Percentiles rank a stretch among this genome's conserved stretches.
phyloP scores from a whole-genome alignment of 2,888 invertebrate genomes.

The Teinopalpus imperialis region DNA sequence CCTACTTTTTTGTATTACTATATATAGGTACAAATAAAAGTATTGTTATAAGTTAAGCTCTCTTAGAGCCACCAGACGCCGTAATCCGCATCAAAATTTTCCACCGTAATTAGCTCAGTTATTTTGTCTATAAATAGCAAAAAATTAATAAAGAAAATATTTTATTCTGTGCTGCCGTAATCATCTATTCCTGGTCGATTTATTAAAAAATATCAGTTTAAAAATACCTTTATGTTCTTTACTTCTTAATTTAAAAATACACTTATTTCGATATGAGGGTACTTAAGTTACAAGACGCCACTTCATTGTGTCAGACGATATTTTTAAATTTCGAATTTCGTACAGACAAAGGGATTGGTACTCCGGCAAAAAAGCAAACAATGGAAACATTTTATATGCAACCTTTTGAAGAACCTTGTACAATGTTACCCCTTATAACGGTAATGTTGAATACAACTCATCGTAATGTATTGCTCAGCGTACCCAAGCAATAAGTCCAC shows the following conservation, averaged over 20 bases:
- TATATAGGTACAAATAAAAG: too few species aligned
- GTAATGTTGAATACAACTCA: slow-evolving; percentile 8
- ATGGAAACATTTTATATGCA: slow-evolving; percentile 18
- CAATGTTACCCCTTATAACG: slow-evolving; percentile 19
- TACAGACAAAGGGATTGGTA: slow-evolving; percentile 11
- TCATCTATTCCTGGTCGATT: too few species aligned
- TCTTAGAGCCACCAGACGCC: too few species aligned
- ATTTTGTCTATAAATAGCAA: too few species aligned
- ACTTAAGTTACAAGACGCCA: slow-evolving; percentile 8
- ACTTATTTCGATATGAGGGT: neutral
- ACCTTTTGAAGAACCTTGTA: slow-evolving; percentile 3
- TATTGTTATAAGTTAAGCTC: too few species aligned
- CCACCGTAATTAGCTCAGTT: too few species aligned
- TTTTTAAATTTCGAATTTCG: slow-evolving; percentile 14
- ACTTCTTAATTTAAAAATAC: neutral
- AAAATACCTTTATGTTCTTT: too few species aligned
- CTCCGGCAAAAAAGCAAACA: slow-evolving; percentile 15
- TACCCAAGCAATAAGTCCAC: slow-evolving; percentile 10
- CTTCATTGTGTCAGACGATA: slow-evolving; percentile 16
- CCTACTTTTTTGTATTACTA: too few species aligned
- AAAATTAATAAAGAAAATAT: too few species aligned
- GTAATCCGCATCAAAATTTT: too few species aligned
- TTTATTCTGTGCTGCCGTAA: too few species aligned
- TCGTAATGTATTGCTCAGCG: slow-evolving; percentile 4
- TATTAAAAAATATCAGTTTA: too few species aligned